Evolutionary conservation across 2,888 invertebrate genomes (phyloP).

Genomic region (Liopterus haemorrhoidalis): DNA sequence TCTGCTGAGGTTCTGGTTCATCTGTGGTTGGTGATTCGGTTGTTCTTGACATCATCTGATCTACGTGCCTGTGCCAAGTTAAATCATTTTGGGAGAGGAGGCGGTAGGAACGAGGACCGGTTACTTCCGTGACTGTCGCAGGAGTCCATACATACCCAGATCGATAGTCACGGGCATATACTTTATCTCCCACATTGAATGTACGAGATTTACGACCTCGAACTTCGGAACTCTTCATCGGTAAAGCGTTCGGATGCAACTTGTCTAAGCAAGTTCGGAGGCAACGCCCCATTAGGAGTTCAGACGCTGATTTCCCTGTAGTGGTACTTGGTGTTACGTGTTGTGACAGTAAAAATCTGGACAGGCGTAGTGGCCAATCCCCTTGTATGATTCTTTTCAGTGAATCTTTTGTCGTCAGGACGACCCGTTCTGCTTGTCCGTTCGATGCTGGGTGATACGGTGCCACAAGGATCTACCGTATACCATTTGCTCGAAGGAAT

Average conservation of each 20-base stretch:
- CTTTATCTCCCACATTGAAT: conserved; percentile 15
- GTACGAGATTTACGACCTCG: no score
- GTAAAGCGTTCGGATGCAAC: conserved; percentile 15
- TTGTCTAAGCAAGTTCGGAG: conserved; percentile 17
- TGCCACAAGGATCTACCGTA: conserved; percentile 23
- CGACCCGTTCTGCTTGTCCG: conserved; percentile 32
- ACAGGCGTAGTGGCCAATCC: conserved; percentile 20
- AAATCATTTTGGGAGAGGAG: conserved; percentile 7
- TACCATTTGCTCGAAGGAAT: conserved; percentile 27
- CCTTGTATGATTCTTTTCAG: conserved; percentile 19
- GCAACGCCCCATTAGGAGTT: conserved; percentile 25
- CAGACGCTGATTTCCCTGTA: conserved; percentile 22
- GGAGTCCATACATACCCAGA: conserved; percentile 22
- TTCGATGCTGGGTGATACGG: conserved; percentile 31
- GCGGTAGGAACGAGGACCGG: conserved; percentile 26
- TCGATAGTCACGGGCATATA: conserved; percentile 19
- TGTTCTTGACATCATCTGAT: no score
- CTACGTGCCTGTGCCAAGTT: conserved; percentile 21
- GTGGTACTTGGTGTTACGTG: conserved; percentile 23
- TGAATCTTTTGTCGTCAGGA: conserved; percentile 26
- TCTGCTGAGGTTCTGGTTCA: no score
- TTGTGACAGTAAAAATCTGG: conserved; percentile 24
- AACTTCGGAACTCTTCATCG: no score
- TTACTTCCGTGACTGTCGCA: conserved; percentile 21
- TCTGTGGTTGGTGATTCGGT: no score